phyloP scores from a whole-genome alignment of 1,140 invertebrate genomes.

The Rhynchophorus ferrugineus region DNA sequence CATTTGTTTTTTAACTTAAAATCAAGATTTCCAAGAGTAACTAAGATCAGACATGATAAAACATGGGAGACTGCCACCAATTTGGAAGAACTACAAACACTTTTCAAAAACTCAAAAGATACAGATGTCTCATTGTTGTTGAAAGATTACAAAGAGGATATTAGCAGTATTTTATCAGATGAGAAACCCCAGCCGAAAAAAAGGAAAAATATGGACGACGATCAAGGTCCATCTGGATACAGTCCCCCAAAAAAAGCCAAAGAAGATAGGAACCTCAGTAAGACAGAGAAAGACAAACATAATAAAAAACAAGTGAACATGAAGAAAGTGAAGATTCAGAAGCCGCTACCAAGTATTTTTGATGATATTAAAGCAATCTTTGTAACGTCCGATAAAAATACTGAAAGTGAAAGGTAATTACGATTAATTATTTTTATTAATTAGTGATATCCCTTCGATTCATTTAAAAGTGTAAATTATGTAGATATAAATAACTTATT shows the following conservation, averaged over 20 bases:
- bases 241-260: neutral
- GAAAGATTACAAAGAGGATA: constrained; percentile 38
- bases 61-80: constrained; percentile 75
- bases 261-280: neutral
- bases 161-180: constrained; percentile 3
- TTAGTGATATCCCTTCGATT: no score
- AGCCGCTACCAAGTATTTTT: constrained; percentile 44
- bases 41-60: constrained; percentile 76
- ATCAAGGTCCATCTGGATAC: no score
- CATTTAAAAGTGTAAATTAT: no score
- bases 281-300: neutral
- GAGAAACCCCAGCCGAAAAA: constrained; percentile 20
- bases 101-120: constrained; percentile 61
- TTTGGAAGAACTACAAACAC: constrained; percentile 59
- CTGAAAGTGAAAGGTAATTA: constrained; percentile 17
- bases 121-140: constrained; percentile 56
- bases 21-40: constrained; percentile 71
- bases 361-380: constrained; percentile 24
- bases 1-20: neutral
- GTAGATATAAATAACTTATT: no score
- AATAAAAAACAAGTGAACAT: neutral
- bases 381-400: constrained; percentile 7
- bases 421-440: neutral
- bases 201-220: constrained; percentile 12
- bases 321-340: constrained; percentile 15